These are phyloP conservation scores for Etheostoma perlongum DNA, from an alignment of 2,797 vertebrate species.

Conservation along the genomic window DNA sequence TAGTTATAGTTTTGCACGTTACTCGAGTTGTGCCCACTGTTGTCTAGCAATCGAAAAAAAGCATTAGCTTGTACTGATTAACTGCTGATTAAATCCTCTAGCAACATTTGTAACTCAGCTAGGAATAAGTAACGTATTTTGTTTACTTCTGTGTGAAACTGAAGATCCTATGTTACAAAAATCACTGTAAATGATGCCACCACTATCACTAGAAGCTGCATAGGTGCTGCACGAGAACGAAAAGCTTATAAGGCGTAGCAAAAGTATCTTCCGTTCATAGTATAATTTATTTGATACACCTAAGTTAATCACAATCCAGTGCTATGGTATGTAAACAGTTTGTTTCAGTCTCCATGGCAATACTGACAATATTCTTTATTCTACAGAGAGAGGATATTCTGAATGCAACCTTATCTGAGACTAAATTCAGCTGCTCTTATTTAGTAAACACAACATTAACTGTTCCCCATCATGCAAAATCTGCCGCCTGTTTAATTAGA, in stretches of 20 bases:
- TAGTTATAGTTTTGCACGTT: no score
- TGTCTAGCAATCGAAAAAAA: neutral
- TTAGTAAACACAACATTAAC: constrained; percentile 45
- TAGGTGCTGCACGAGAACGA: neutral
- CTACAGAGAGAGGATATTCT: constrained; percentile 17
- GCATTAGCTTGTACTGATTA: neutral
- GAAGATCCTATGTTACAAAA: neutral
- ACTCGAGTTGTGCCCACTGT: no score
- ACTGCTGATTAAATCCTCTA: neutral
- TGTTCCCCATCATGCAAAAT: constrained; percentile 44
- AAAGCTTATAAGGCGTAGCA: neutral
- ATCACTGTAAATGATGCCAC: neutral
- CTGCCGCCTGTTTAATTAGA: constrained; percentile 63
- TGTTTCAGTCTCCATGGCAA: constrained; percentile 13
- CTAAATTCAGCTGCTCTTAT: constrained; percentile 27
- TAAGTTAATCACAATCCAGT: neutral
- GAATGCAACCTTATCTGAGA: constrained; percentile 26
- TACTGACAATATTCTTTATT: constrained; percentile 12
- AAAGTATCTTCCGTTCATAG: neutral
- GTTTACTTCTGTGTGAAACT: neutral
- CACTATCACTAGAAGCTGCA: neutral
- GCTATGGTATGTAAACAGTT: constrained; percentile 8
- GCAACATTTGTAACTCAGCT: neutral
- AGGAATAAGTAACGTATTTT: neutral
- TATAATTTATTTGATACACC: neutral